phyloP scores from a whole-genome alignment of 2,797 vertebrate genomes.

The Acanthis flammea region DNA sequence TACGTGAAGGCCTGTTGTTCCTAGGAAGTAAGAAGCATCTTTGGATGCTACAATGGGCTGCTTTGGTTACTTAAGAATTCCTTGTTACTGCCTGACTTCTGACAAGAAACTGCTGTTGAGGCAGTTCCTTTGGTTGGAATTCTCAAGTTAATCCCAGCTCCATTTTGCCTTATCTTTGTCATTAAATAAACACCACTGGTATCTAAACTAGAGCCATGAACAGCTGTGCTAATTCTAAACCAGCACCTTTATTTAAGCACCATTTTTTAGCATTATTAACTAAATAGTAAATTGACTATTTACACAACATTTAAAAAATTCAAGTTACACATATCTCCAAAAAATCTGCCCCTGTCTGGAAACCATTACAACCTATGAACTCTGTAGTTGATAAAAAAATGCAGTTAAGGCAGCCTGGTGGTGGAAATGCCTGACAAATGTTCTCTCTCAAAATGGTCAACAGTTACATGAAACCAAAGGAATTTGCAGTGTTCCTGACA shows the following conservation, averaged over 20 bases:
- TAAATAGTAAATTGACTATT: neutral
- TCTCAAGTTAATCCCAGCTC: neutral
- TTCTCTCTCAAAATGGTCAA: neutral
- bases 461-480: neutral
- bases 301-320: neutral
- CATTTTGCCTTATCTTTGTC: neutral
- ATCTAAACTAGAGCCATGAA: neutral
- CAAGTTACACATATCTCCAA: neutral
- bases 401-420: neutral
- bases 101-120: neutral
- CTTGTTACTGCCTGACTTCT: neutral
- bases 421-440: neutral
- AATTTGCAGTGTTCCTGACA: neutral
- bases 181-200: neutral
- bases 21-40: neutral
- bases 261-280: slow-evolving; percentile 17
- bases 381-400: neutral
- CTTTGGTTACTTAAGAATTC: neutral
- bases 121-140: neutral
- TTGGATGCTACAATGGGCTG: neutral
- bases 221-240: neutral
- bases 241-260: slow-evolving; percentile 23
- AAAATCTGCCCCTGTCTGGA: neutral
- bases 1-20: neutral
- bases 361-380: neutral